A percentile compares a stretch with the other conserved stretches of the same genome.
phyloP scores from a whole-genome alignment of 2,113 vertebrate species.

The Serilophus lunatus region DNA sequence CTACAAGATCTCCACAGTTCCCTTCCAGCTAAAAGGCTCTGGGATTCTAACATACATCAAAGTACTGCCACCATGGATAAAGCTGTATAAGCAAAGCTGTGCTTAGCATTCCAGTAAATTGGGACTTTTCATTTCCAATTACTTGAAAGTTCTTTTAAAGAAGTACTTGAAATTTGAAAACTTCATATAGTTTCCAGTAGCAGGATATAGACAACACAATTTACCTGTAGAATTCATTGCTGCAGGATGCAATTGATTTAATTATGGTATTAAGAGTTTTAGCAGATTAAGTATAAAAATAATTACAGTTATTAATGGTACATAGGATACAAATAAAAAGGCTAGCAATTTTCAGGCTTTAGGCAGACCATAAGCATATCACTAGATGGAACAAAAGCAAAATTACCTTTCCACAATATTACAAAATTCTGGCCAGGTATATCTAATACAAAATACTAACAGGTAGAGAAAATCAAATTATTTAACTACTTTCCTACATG shows the following conservation, averaged over 20 bases:
- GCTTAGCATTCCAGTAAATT: neutral
- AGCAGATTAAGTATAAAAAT: neutral
- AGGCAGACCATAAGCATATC: neutral
- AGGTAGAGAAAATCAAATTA: neutral
- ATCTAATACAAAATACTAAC: neutral
- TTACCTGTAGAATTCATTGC: conserved; percentile 8
- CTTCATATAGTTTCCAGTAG: neutral
- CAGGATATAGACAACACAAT: neutral
- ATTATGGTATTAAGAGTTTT: conserved; percentile 27
- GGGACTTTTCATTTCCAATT: neutral
- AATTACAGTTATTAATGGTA: neutral
- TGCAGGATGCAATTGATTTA: conserved; percentile 31
- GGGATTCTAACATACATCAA: neutral
- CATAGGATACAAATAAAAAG: conserved; percentile 10
- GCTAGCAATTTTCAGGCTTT: neutral
- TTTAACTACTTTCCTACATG: neutral
- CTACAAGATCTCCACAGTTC: neutral
- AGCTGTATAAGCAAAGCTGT: neutral
- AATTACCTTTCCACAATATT: neutral
- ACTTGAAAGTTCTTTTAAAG: neutral
- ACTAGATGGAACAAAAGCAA: neutral
- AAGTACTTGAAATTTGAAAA: neutral
- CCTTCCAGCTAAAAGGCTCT: neutral
- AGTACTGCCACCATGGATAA: neutral
- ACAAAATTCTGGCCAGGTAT: neutral